Conservation (phyloP, 1,140 invertebrate species). For the Drosophila lacertosa region DNA sequence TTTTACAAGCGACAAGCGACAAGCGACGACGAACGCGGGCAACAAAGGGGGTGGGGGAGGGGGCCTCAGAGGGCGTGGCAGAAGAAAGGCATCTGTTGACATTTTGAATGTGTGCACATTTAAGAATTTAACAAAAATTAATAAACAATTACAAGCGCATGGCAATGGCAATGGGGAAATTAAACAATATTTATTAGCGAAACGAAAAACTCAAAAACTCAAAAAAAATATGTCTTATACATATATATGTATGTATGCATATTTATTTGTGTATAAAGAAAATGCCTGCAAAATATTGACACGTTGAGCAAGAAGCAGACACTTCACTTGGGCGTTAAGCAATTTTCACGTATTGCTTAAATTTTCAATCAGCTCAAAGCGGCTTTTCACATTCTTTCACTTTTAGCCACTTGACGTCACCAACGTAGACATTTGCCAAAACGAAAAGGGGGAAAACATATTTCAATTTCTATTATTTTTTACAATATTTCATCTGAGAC, state of each 20-base stretch:
- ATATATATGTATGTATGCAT: not conserved
- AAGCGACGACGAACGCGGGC: not conserved
- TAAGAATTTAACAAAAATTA: constrained; percentile 15
- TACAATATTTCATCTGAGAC: constrained; percentile 60
- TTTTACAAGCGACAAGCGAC: constrained; percentile 31
- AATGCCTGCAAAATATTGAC: constrained; percentile 11
- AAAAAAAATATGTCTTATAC: not conserved
- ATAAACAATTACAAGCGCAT: constrained; percentile 27
- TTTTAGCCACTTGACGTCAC: constrained; percentile 68
- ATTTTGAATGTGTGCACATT: constrained; percentile 21
- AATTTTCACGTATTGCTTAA: constrained; percentile 67
- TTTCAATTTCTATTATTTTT: constrained; percentile 53
- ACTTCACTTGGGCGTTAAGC: constrained; percentile 56
- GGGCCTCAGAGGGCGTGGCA: not conserved
- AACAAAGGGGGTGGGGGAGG: not conserved
- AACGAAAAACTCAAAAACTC: constrained; percentile 4
- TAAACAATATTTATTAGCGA: constrained; percentile 21
- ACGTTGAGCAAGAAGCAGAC: constrained; percentile 15
- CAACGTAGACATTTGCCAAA: constrained; percentile 14
- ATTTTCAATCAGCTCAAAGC: constrained; percentile 69
- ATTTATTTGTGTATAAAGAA: no score
- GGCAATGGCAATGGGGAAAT: constrained; percentile 16
- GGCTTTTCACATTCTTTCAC: constrained; percentile 55
- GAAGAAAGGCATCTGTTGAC: not conserved
- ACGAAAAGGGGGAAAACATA: constrained; percentile 20